These are phyloP conservation scores for Cryptocephalus primarius DNA, from an alignment of 2,888 invertebrate genomes.

Conservation along the genomic window DNA sequence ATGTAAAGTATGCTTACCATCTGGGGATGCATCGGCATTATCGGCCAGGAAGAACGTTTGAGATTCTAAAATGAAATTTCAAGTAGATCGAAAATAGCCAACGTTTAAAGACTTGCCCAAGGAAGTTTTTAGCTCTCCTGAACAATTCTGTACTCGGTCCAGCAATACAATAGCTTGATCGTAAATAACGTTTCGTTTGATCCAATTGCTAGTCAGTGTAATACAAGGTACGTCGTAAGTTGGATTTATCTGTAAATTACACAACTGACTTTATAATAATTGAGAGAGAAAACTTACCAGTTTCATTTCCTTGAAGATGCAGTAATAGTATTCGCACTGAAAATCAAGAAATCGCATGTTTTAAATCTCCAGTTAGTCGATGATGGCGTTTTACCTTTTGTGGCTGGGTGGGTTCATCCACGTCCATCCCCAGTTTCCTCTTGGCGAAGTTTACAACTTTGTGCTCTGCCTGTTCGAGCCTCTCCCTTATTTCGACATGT, in stretches of 20 bases:
- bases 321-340: conserved; percentile 21
- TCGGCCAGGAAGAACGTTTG: conserved; percentile 12
- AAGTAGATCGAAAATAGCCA: conserved; percentile 15
- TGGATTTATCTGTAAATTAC: conserved; percentile 19
- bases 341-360: conserved; percentile 10
- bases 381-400: conserved; percentile 18
- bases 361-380: neutral
- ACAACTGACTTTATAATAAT: neutral
- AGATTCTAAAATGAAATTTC: conserved; percentile 10
- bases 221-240: conserved; percentile 20
- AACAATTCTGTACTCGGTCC: conserved; percentile 3
- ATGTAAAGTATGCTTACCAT: conserved; percentile 8
- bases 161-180: conserved; percentile 19
- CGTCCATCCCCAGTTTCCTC: conserved; percentile 21
- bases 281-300: conserved; percentile 14
- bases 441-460: conserved; percentile 27
- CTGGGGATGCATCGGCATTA: conserved; percentile 5
- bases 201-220: conserved; percentile 23
- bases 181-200: conserved; percentile 22
- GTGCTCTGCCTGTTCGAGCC: conserved; percentile 24
- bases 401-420: conserved; percentile 19
- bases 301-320: conserved; percentile 18
- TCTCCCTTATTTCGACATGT: conserved; percentile 23
- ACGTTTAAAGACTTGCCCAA: too few relatives aligned
- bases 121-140: too few relatives aligned